Base-by-base conservation (phyloP, 2,797 vertebrate genomes). In the Bufotes viridis region DNA sequence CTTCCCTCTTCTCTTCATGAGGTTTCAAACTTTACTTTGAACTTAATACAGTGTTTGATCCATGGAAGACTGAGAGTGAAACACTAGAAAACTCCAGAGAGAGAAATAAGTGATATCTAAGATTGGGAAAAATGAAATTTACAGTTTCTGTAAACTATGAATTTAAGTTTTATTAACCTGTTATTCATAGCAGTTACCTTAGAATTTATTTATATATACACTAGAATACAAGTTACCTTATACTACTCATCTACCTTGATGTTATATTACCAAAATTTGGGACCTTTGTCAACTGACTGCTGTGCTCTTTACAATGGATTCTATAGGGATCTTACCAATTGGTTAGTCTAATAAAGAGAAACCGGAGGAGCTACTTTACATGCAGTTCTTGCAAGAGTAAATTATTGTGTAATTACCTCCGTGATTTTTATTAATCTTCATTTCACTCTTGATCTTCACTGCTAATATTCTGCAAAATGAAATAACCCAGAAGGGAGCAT, bases 331-430 rank as follows among this genome's bases (percentile, higher is more conserved):
- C 70, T n/a, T 26, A 81, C 55, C 22, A 81, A 81, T 49, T 55
- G 67, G 69, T 74, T 82, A 57, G 49, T 63, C 24, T 82, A 87
- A 82, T 83, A 87, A 74, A 57, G 26, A 55, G 24, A 58, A 65
- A 58, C 20, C 10, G 51, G 29, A 55, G 57, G 14, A 76, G 69
- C 42, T 76, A 74, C 80, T 81, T 87, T 87, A 67, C 75, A 82
- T 76, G 70, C 72, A 78, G 65, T 67, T 87, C 58, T 65, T 20
- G 60, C 78, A 78, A 87, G 53, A 26, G 58, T 69, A 87, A 87
- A 83, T 83, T 87, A 76, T 78, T 83, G 65, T 55, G 72, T 78
- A 83, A 87, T 87, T 87, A 87, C 51, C 70, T 75, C 34, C 26
- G 55, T 87, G 57, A 74, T 74, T 63, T 82, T 74, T 81, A 81